Conservation (phyloP, 1,140 invertebrate species). For the Drosophila micromelanica region DNA sequence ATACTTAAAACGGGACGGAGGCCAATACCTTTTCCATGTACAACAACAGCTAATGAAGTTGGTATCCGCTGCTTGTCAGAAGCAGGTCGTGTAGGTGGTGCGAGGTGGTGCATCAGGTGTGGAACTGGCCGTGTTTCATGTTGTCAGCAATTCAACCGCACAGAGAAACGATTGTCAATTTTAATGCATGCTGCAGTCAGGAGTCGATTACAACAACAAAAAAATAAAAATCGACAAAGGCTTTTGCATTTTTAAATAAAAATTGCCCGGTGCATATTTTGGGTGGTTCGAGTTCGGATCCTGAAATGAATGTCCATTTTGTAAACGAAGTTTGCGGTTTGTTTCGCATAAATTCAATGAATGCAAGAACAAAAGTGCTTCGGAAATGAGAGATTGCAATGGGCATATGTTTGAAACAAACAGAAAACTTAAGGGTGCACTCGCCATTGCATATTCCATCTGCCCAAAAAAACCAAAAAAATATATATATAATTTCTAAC, state of each 20-base stretch:
- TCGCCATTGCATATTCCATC: neutral
- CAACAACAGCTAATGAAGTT: slow-evolving; percentile 43
- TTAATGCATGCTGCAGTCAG: slow-evolving; percentile 44
- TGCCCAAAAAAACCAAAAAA: neutral
- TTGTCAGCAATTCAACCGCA: slow-evolving; percentile 53
- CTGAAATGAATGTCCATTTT: slow-evolving; percentile 44
- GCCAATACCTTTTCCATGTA: slow-evolving; percentile 26
- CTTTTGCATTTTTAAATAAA: slow-evolving; percentile 57
- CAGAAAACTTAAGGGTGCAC: neutral
- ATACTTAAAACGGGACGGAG: slow-evolving; percentile 2
- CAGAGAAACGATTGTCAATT: slow-evolving; percentile 48
- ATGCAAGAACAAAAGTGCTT: slow-evolving; percentile 3
- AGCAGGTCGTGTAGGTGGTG: slow-evolving; percentile 4
- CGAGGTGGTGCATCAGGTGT: slow-evolving; percentile 36
- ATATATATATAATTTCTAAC: neutral
- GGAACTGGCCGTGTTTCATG: slow-evolving; percentile 41
- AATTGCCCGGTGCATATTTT: slow-evolving; percentile 27
- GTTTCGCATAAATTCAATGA: slow-evolving; percentile 18
- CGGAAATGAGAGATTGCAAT: slow-evolving; percentile 36
- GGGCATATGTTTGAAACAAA: slow-evolving; percentile 19
- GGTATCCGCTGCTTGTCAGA: slow-evolving; percentile 21
- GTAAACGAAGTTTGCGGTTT: slow-evolving; percentile 49
- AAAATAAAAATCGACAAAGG: slow-evolving; percentile 25
- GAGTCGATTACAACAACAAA: slow-evolving; percentile 23
- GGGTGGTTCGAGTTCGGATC: neutral